These are phyloP conservation scores for Polia nebulosa DNA, from an alignment of 2,888 invertebrate species.

Conservation along the genomic window DNA sequence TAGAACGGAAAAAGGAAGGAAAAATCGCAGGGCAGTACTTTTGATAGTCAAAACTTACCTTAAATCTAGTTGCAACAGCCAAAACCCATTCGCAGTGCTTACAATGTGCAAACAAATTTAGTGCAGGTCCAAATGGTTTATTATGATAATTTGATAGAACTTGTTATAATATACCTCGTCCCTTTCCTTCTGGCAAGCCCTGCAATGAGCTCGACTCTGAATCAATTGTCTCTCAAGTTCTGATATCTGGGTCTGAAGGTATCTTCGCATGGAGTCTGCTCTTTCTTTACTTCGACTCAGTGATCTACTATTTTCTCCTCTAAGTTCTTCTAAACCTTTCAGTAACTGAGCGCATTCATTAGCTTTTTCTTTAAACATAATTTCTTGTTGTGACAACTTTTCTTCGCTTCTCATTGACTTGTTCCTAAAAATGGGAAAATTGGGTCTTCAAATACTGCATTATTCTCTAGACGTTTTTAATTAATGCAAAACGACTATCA, in stretches of 20 bases:
- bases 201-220: slow-evolving; percentile 82
- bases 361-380: slow-evolving; percentile 77
- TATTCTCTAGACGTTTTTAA: background rate
- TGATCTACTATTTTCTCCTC: slow-evolving; percentile 75
- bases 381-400: slow-evolving; percentile 77
- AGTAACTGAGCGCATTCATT: slow-evolving; percentile 74
- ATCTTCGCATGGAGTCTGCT: slow-evolving; percentile 80
- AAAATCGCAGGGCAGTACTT: background rate
- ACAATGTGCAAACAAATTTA: slow-evolving; percentile 15
- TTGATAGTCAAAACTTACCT: slow-evolving; percentile 1
- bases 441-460: background rate
- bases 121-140: background rate
- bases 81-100: background rate
- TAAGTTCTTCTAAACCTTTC: slow-evolving; percentile 80
- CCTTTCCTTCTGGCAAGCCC: slow-evolving; percentile 83
- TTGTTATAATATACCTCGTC: slow-evolving; percentile 82
- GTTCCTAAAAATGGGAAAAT: slow-evolving; percentile 67
- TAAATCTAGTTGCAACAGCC: background rate
- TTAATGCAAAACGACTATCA: background rate
- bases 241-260: slow-evolving; percentile 82
- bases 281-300: slow-evolving; percentile 79
- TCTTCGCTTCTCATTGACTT: slow-evolving; percentile 78
- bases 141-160: background rate
- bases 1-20: background rate
- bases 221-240: slow-evolving; percentile 84